These are phyloP conservation scores for Globia sparganii DNA, from an alignment of 2,888 invertebrate species.

Conservation along the genomic window DNA sequence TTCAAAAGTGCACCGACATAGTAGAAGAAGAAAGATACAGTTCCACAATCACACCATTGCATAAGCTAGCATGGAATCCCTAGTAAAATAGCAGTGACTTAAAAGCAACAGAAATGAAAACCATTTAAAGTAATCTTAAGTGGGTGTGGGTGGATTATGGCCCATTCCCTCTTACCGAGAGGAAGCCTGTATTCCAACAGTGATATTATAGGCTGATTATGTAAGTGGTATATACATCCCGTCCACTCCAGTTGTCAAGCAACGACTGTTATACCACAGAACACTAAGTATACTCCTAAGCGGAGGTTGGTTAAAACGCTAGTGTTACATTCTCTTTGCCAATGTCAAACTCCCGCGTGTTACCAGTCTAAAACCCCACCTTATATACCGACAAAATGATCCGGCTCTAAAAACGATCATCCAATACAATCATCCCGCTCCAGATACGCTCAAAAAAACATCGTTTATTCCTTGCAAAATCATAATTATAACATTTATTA, in stretches of 20 bases:
- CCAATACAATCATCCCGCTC: slow-evolving; percentile 7
- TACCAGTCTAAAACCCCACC: neutral
- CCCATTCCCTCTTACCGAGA: too few species aligned
- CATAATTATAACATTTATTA: slow-evolving; percentile 41
- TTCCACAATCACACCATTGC: neutral
- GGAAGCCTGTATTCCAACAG: neutral
- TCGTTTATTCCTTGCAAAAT: slow-evolving; percentile 12
- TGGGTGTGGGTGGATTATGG: too few species aligned
- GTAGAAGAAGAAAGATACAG: too few species aligned
- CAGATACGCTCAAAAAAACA: slow-evolving; percentile 4
- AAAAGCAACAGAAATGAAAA: neutral
- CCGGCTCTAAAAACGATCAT: neutral
- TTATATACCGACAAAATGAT: neutral
- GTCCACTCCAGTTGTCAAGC: neutral
- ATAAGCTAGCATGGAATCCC: neutral
- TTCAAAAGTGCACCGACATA: too few species aligned
- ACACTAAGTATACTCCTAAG: too few species aligned
- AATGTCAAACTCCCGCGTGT: neutral
- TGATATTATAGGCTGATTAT: too few species aligned
- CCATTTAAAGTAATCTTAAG: neutral
- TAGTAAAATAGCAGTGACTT: neutral
- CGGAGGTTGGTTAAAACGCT: too few species aligned
- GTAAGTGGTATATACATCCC: neutral
- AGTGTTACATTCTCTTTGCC: too few species aligned
- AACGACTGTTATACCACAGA: too few species aligned